A percentile compares a stretch with the other conserved stretches of the same genome.
These are phyloP conservation scores for Drusus annulatus DNA, from an alignment of 1,140 invertebrate species.

Conservation along the genomic window DNA sequence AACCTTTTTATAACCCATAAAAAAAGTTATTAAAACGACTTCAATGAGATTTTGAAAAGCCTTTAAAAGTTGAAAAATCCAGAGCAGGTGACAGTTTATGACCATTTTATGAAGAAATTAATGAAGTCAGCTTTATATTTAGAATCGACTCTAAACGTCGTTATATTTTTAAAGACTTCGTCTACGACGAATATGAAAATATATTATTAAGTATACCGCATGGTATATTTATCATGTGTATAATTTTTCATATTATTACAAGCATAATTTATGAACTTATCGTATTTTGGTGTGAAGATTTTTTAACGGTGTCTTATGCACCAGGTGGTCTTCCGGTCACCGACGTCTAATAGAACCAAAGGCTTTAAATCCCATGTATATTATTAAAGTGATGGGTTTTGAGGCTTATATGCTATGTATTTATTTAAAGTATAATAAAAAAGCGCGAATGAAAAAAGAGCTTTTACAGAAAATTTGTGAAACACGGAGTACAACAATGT, in stretches of 20 bases:
- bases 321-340: too few species aligned
- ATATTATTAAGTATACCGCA: background rate
- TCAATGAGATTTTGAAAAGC: constrained; percentile 15
- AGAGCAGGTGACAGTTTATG: constrained; percentile 9
- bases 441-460: too few species aligned
- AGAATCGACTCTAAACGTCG: background rate
- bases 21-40: constrained; percentile 17
- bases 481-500: too few species aligned
- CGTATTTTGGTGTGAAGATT: too few species aligned
- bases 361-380: too few species aligned
- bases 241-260: background rate
- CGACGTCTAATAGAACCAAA: too few species aligned
- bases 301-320: too few species aligned
- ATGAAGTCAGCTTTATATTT: background rate
- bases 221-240: background rate
- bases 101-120: constrained; percentile 15
- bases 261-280: too few species aligned
- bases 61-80: background rate
- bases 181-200: background rate
- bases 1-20: constrained; percentile 19
- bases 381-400: too few species aligned
- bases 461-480: too few species aligned
- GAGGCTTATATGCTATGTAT: too few species aligned
- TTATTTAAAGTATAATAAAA: too few species aligned
- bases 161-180: background rate